phyloP scores from a whole-genome alignment of 2,888 invertebrate species.

The Eudasyphora cyanicolor region DNA sequence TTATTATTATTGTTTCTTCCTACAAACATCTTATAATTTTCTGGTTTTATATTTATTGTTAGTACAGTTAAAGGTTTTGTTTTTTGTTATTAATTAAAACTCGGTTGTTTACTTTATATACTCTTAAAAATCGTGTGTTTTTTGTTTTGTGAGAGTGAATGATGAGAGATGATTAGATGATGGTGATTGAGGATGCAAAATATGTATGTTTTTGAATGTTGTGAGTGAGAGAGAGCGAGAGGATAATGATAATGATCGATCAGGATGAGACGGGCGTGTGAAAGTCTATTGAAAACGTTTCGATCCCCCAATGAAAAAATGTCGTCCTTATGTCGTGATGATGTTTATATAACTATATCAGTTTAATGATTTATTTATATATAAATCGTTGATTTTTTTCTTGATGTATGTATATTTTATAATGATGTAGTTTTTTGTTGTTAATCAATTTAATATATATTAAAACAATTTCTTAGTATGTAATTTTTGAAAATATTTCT shows the following conservation, averaged over 20 bases:
- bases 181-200: too few relatives aligned
- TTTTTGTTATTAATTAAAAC: conserved; percentile 58
- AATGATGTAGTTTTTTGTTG: conserved; percentile 1
- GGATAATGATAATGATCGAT: too few relatives aligned
- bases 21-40: conserved; percentile 53
- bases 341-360: neutral
- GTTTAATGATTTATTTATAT: conserved; percentile 27
- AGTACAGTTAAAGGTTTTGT: conserved; percentile 60
- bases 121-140: conserved; percentile 53
- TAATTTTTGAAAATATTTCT: conserved; percentile 1
- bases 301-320: too few relatives aligned
- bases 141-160: conserved; percentile 30
- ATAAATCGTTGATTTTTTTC: conserved; percentile 29
- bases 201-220: too few relatives aligned
- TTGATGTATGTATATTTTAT: conserved; percentile 8
- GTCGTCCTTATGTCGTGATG: neutral
- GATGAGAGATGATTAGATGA: conserved; percentile 40
- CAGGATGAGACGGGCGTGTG: too few relatives aligned
- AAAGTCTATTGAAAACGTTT: too few relatives aligned
- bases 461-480: neutral
- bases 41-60: conserved; percentile 50
- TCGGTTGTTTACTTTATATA: conserved; percentile 40
- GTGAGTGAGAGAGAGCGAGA: too few relatives aligned
- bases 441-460: neutral
- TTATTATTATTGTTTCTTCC: conserved; percentile 41